These are phyloP conservation scores for Agrotis ipsilon DNA, from an alignment of 2,888 invertebrate species.

Conservation along the genomic window DNA sequence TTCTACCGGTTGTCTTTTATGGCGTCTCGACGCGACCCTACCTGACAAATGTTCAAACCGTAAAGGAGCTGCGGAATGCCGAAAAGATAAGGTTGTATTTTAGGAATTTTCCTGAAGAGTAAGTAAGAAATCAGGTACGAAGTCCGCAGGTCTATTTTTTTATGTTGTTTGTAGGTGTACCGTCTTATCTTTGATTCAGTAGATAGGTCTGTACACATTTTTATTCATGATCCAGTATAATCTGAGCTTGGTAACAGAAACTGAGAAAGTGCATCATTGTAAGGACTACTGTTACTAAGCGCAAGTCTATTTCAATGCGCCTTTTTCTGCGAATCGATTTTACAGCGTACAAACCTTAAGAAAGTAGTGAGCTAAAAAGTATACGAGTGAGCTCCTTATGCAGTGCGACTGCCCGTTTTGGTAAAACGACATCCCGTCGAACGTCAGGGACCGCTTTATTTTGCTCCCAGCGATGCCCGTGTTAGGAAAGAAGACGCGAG, in stretches of 20 bases:
- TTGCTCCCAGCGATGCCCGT: conserved; percentile 71
- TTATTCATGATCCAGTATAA: conserved; percentile 11
- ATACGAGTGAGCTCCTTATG: conserved; percentile 71
- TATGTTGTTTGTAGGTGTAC: not conserved
- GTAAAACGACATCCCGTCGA: conserved; percentile 73
- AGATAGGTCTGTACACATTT: conserved; percentile 3
- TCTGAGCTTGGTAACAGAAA: conserved; percentile 11
- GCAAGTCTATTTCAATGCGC: conserved; percentile 43
- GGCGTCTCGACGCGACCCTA: conserved; percentile 70
- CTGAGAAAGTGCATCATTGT: conserved; percentile 52
- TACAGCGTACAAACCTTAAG: conserved; percentile 56
- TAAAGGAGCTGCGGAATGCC: conserved; percentile 59
- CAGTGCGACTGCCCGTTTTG: conserved; percentile 70
- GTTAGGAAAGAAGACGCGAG: conserved; percentile 74
- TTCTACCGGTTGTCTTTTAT: conserved; percentile 83
- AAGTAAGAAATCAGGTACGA: conserved; percentile 24
- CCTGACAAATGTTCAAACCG: conserved; percentile 67
- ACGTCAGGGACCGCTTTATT: conserved; percentile 69
- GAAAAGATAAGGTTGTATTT: conserved; percentile 61
- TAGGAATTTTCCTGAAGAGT: conserved; percentile 46
- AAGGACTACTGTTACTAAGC: conserved; percentile 48
- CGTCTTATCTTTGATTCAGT: not conserved
- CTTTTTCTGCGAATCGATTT: conserved; percentile 59
- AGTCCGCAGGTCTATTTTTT: not conserved
- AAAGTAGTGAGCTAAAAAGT: conserved; percentile 71